Evolutionary conservation across 2,797 vertebrate genomes (phyloP).

Genomic region (Acanthurus leucopareius): DNA sequence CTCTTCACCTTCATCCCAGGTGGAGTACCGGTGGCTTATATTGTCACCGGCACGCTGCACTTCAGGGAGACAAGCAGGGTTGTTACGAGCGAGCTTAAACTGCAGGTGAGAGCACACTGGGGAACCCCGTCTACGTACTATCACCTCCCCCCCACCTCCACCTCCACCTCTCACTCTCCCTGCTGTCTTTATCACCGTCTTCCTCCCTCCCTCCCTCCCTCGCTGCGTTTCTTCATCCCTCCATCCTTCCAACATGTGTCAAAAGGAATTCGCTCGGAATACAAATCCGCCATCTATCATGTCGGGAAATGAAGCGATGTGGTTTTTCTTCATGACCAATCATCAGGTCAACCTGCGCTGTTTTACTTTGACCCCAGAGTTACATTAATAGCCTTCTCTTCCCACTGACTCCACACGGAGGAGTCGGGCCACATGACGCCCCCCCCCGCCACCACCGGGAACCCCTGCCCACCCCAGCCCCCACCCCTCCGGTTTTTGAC

Average conservation of each 20-base stretch:
- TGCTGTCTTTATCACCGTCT: background rate
- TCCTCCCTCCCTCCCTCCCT: background rate
- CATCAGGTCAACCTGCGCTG: slow-evolving; percentile 39
- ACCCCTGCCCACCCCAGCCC: no score
- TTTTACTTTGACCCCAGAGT: slow-evolving; percentile 42
- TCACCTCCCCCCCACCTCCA: background rate
- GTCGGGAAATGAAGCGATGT: slow-evolving; percentile 20
- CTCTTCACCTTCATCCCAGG: slow-evolving; percentile 36
- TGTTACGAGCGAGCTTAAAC: slow-evolving; percentile 39
- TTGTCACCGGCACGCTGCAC: slow-evolving; percentile 30
- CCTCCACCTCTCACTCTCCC: background rate
- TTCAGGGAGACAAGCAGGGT: slow-evolving; percentile 35
- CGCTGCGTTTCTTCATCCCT: slow-evolving; percentile 1
- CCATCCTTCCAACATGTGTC: slow-evolving; percentile 26
- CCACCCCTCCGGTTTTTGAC: slow-evolving; percentile 23
- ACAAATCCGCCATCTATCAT: slow-evolving; percentile 39
- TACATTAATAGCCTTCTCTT: slow-evolving; percentile 51
- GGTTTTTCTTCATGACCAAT: slow-evolving; percentile 53
- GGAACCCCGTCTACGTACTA: background rate
- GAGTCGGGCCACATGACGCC: slow-evolving; percentile 49
- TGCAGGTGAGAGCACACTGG: slow-evolving; percentile 46
- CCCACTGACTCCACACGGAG: slow-evolving; percentile 47
- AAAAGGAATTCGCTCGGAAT: slow-evolving; percentile 11
- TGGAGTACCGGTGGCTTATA: slow-evolving; percentile 43
- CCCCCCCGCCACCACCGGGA: no score